Evolutionary conservation across 2,797 vertebrate genomes (phyloP).

Genomic region (Limosa lapponica): DNA sequence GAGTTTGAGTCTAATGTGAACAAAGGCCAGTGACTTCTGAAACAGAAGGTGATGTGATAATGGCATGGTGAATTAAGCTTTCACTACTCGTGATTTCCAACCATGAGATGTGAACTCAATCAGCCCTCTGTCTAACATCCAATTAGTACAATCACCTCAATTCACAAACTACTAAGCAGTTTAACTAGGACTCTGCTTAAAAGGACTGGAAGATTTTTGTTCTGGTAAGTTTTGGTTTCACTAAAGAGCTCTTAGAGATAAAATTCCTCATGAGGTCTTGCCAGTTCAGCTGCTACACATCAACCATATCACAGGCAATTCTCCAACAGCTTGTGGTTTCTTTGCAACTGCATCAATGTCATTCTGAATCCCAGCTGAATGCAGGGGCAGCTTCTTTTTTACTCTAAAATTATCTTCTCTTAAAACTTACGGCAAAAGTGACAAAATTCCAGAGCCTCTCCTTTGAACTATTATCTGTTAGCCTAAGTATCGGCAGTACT

Average conservation of each 20-base stretch:
- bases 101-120: not conserved
- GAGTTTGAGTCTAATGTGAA: not conserved
- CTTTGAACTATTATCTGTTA: not conserved
- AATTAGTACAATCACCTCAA: not conserved
- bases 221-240: not conserved
- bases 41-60: not conserved
- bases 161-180: not conserved
- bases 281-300: not conserved
- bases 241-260: not conserved
- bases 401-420: not conserved
- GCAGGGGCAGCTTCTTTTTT: not conserved
- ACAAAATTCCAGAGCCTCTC: not conserved
- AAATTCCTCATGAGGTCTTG: not conserved
- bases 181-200: not conserved
- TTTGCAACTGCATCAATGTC: not conserved
- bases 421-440: not conserved
- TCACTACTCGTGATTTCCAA: not conserved
- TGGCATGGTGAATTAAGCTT: not conserved
- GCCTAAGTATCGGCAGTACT: not conserved
- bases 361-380: not conserved
- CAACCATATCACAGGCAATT: not conserved
- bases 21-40: not conserved
- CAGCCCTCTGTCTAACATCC: not conserved
- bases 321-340: not conserved
- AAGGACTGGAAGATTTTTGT: not conserved